phyloP scores from a whole-genome alignment of 2,888 invertebrate genomes.

The Hirtodrosophila confusa region DNA sequence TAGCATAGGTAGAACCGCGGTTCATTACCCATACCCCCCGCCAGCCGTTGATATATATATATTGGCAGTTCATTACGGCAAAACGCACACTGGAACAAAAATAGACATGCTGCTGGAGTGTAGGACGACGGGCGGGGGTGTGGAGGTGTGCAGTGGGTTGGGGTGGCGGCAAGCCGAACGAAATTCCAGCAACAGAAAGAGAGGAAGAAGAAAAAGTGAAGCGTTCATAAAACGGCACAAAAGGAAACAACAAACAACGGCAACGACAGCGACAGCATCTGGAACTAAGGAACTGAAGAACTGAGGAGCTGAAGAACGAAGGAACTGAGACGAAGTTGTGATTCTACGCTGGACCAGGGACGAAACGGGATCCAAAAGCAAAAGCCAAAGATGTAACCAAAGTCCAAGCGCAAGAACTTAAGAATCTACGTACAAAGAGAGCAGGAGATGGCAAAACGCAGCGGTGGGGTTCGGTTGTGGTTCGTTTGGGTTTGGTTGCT shows the following conservation, averaged over 20 bases:
- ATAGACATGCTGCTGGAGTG: conserved; percentile 45
- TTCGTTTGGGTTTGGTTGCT: conserved; percentile 12
- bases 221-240: conserved; percentile 66
- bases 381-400: conserved; percentile 57
- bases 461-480: conserved; percentile 4
- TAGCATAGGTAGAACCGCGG: conserved; percentile 51
- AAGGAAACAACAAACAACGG: conserved; percentile 64
- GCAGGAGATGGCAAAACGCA: conserved; percentile 5
- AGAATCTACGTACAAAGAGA: conserved; percentile 49
- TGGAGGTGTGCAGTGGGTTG: neutral
- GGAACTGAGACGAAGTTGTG: conserved; percentile 1
- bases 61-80: conserved; percentile 55
- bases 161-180: conserved; percentile 18
- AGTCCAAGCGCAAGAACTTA: conserved; percentile 35
- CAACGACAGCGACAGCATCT: conserved; percentile 39
- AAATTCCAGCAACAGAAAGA: conserved; percentile 52
- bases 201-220: conserved; percentile 58
- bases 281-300: conserved; percentile 34
- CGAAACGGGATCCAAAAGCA: conserved; percentile 44
- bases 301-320: conserved; percentile 12
- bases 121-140: neutral
- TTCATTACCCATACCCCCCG: neutral
- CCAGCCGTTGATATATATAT: conserved; percentile 25
- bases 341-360: conserved; percentile 24
- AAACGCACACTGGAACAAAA: conserved; percentile 38